phyloP scores from a whole-genome alignment of 1,140 invertebrate genomes.

The Nebria ingens region DNA sequence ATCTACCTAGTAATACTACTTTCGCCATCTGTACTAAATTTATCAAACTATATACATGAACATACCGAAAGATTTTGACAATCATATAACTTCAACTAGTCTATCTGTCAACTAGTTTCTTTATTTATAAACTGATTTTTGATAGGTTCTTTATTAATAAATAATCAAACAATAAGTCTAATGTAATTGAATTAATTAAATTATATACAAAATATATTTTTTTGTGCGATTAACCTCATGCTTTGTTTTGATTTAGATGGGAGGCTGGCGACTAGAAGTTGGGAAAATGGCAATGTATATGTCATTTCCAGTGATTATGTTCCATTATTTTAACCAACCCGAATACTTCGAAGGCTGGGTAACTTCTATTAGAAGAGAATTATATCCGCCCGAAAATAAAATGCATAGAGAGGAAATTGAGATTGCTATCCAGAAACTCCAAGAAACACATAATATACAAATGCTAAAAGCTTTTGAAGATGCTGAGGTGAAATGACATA shows the following conservation, averaged over 20 bases:
- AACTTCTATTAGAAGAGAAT: constrained; percentile 52
- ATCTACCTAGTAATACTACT: no score
- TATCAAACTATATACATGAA: no score
- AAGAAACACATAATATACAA: constrained; percentile 39
- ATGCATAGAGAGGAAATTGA: constrained; percentile 44
- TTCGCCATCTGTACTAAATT: no score
- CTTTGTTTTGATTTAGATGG: constrained; percentile 43
- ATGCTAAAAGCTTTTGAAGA: constrained; percentile 35
- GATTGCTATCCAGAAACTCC: constrained; percentile 44
- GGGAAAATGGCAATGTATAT: constrained; percentile 75
- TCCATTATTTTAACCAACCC: constrained; percentile 79
- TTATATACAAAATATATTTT: no score
- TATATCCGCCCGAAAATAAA: constrained; percentile 57
- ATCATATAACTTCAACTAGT: no score
- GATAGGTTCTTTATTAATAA: no score
- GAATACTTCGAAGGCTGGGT: constrained; percentile 72
- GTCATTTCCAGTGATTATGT: constrained; percentile 69
- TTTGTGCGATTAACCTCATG: background rate
- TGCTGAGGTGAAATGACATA: constrained; percentile 19
- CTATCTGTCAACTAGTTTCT: no score
- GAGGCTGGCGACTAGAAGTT: constrained; percentile 69
- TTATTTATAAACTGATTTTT: no score
- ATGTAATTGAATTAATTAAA: no score
- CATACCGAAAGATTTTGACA: no score
- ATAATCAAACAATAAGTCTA: no score